These are phyloP conservation scores for Apteryx mantelli DNA, from an alignment of 2,113 vertebrate genomes.

Conservation along the genomic window DNA sequence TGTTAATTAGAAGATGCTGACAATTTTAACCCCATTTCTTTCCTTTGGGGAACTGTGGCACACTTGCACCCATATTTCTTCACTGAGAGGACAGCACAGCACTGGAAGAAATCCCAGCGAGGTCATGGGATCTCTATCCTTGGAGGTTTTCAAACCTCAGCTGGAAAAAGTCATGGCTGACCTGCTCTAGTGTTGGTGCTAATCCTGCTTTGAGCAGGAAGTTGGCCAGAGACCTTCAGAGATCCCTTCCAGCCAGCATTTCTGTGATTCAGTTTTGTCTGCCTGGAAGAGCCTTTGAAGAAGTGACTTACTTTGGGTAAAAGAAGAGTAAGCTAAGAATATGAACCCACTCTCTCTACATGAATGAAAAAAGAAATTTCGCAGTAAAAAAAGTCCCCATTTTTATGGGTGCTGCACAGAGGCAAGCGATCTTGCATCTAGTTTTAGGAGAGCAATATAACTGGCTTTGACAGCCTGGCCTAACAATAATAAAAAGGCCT, in stretches of 20 bases:
- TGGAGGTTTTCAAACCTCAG: not conserved
- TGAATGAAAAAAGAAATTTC: not conserved
- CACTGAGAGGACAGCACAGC: not conserved
- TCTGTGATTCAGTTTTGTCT: not conserved
- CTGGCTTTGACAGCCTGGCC: conserved; percentile 46
- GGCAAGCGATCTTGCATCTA: conserved; percentile 50
- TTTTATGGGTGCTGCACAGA: conserved; percentile 46
- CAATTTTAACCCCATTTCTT: not conserved
- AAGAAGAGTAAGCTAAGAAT: not conserved
- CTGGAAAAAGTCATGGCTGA: not conserved
- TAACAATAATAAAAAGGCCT: conserved; percentile 65
- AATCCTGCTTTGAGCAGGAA: not conserved
- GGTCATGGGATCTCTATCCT: accelerated
- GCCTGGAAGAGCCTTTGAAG: not conserved
- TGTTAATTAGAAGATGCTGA: not conserved
- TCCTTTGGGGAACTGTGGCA: not conserved
- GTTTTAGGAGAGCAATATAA: conserved; percentile 68
- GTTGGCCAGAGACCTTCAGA: not conserved
- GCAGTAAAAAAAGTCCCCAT: not conserved
- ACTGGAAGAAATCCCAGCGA: not conserved
- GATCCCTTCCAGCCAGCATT: not conserved
- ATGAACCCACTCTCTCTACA: not conserved
- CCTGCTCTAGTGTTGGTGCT: not conserved
- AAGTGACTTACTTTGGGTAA: not conserved
- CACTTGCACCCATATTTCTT: not conserved